These are phyloP conservation scores for Tolmerus cingulatus DNA, from an alignment of 2,888 invertebrate species.

Conservation along the genomic window DNA sequence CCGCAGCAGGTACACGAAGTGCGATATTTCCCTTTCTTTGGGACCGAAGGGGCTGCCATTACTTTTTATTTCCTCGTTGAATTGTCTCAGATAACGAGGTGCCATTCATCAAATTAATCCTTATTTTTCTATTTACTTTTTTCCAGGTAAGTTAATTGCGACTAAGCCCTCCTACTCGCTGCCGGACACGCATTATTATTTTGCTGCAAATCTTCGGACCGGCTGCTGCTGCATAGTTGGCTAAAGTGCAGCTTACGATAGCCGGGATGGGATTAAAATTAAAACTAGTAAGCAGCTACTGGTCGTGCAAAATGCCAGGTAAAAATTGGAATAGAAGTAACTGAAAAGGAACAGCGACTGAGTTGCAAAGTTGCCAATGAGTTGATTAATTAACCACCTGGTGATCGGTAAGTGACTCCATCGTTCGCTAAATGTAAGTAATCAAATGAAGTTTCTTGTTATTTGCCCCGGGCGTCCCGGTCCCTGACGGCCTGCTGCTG, in stretches of 20 bases:
- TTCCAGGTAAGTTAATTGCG: not conserved
- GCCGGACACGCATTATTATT: not conserved
- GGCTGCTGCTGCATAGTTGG: not conserved
- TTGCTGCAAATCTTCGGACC: not conserved
- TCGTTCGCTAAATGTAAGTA: slow-evolving; percentile 20
- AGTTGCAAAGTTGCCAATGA: slow-evolving; percentile 21
- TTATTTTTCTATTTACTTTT: not conserved
- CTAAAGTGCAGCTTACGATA: not conserved
- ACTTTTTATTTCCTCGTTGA: not conserved
- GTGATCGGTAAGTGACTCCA: slow-evolving; percentile 34
- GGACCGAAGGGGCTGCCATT: not conserved
- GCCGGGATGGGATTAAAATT: not conserved
- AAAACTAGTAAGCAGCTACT: not conserved
- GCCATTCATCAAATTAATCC: not conserved
- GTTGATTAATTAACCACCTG: slow-evolving; percentile 35
- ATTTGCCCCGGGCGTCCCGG: not conserved
- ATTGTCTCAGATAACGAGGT: not conserved
- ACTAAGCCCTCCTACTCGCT: not conserved
- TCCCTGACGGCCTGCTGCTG: not conserved
- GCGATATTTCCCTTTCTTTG: not conserved
- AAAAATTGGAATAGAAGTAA: not conserved
- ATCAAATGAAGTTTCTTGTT: slow-evolving; percentile 19
- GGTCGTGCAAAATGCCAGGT: not conserved
- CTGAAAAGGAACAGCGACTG: not conserved
- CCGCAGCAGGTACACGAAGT: not conserved